Evolutionary conservation across 1,140 invertebrate species (phyloP), one percentile per base, ranked within the genome.

Genomic region (Branchinecta lynchi): DNA sequence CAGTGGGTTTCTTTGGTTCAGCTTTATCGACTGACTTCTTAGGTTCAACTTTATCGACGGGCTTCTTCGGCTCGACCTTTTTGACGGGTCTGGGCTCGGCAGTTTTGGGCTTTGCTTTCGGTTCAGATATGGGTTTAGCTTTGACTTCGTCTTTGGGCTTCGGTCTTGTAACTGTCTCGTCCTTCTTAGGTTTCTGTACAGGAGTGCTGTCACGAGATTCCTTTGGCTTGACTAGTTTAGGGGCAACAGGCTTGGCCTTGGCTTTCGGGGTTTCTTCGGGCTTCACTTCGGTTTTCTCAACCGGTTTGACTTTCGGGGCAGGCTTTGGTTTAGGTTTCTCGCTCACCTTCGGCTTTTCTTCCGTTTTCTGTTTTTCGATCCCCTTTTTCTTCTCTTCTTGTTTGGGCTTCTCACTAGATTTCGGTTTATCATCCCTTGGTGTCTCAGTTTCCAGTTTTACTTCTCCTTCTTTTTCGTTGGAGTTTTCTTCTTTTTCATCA

Each of bases 311-410:
- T 44, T 44, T 17, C 69, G 72, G 71, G 43, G 12, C 45, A 60
- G 65, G 60, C 65, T 72, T 69, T 69, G 66, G 71, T 65, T 72
- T 67, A 7, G 77, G 73, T 75, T 84, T 84, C 67, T 80, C 75
- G 70, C 17, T 60, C 66, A 76, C 77, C 72, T 80, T 79, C n/a
- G 80, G 79, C 76, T 85, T 83, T 75, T 80, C 82, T 75, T 82
- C 80, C 43, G 80, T 74, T 68, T 82, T 82, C 5, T 78, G 43
- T 68, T 72, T 66, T 70, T 72, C 71, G 17, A 45, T 45, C 65
- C 12, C 71, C 45, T 69, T 66, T 65, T 66, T 70, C 46, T 71
- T 68, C 65, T 72, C 69, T 44, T 74, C 70, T 68, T 67, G 70
- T 21, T 69, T 66, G 9, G 67, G 68, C 67, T 70, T 74, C 17